Conservation (phyloP, 2,797 vertebrate species). For the Harpagifer antarcticus region DNA sequence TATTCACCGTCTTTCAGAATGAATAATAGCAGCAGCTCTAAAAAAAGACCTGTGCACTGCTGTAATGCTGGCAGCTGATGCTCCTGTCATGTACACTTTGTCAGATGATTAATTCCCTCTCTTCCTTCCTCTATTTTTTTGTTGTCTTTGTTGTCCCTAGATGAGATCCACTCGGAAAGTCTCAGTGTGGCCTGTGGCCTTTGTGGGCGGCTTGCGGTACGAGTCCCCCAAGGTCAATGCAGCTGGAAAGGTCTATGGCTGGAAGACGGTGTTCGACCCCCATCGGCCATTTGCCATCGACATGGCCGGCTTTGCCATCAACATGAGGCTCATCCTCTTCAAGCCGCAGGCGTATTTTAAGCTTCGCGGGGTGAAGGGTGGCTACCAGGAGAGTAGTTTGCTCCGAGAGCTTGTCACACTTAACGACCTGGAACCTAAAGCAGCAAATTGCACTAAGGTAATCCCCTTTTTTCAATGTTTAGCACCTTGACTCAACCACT, state of each 20-base stretch:
- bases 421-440: slow-evolving; percentile 98
- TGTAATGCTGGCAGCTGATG: slow-evolving; percentile 40
- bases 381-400: slow-evolving; percentile 98
- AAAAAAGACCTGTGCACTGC: slow-evolving; percentile 37
- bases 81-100: slow-evolving; percentile 51
- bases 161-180: slow-evolving; percentile 97
- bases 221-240: slow-evolving; percentile 97
- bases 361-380: slow-evolving; percentile 96
- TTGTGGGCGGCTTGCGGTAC: slow-evolving; percentile 95
- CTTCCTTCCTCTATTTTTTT: slow-evolving; percentile 39
- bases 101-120: slow-evolving; percentile 61
- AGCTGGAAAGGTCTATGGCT: slow-evolving; percentile 97
- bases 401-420: slow-evolving; percentile 97
- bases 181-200: slow-evolving; percentile 98
- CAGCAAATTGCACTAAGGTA: slow-evolving; percentile 99
- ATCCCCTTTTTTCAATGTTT: slow-evolving; percentile 6
- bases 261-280: slow-evolving; percentile 98
- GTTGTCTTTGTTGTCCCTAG: slow-evolving; percentile 72
- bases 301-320: slow-evolving; percentile 98
- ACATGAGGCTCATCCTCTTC: slow-evolving; percentile 95
- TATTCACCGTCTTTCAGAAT: slow-evolving; percentile 51
- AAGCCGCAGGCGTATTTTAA: slow-evolving; percentile 98
- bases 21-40: slow-evolving; percentile 50
- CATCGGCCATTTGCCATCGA: slow-evolving; percentile 99
- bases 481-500: slow-evolving; percentile 15